Base-by-base conservation (phyloP, 1,140 invertebrate species). In the Drosophila sechellia region DNA sequence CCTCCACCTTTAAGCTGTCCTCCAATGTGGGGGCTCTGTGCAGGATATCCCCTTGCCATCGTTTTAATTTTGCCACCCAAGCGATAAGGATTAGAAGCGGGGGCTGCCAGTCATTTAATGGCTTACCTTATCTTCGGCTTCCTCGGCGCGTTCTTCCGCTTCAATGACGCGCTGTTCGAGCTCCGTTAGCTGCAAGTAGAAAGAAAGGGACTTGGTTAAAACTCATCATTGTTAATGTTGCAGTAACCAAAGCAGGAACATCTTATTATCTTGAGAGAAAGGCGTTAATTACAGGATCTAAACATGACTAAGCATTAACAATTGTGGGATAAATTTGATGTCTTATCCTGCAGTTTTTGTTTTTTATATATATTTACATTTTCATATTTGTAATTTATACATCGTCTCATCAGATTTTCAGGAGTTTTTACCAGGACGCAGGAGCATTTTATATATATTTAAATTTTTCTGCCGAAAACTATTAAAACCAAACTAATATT, bases 61-160 rank as follows among this genome's bases (percentile, higher is more conserved):
- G 73, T 86, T 75, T 80, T 57, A 77, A 69, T 60, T 66, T 46
- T 5, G 12, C 48, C 49, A 42, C 22, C 22, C 40, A 11, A 25
- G 17, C 15, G 22, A 39, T 56, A 31, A 15, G 22, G 58, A 60
- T 59, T 35, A 22, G 8, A 22, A 11, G 35, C 52, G 15, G 42
- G 15, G 6, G 42, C 15, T 17, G 8, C 5, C 39, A 77, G 63
- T 77, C 69, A 74, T 63, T 89, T 87, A 87, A 83, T 77, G 66
- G 76, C 93, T 95, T 95, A 98, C 97, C 96, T 98, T 98, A 93
- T 97, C 96, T 93, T 98, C 97, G 56, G 97, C 97, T 93, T 97
- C 96, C 90, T 97, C 96, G 39, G 97, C 97, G 81, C 97, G 94
- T 73, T 96, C 95, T 93, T 98, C 97, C 66, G 97, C 97, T 93